A percentile compares a stretch with the other conserved stretches of the same genome.
Evolutionary conservation across 2,888 invertebrate species (phyloP).

Genomic region (Punctoribates punctum): DNA sequence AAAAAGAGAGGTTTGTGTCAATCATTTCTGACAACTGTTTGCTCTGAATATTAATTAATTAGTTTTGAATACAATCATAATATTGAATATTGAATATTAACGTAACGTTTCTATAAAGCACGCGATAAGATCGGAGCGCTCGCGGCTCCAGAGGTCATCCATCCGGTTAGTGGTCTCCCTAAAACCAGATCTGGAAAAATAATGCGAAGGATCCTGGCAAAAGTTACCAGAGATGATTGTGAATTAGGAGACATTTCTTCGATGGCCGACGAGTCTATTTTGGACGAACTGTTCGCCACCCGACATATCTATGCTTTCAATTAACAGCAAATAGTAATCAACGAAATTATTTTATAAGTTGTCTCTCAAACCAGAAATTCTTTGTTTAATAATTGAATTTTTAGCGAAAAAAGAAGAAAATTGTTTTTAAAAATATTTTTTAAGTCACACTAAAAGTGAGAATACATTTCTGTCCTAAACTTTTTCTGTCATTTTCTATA

Average conservation of each 20-base stretch:
- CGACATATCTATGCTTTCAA: slow-evolving; percentile 40
- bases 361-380: neutral
- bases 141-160: slow-evolving; percentile 89
- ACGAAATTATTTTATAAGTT: neutral
- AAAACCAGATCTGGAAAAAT: slow-evolving; percentile 98
- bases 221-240: slow-evolving; percentile 81
- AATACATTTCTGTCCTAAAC: neutral
- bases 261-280: slow-evolving; percentile 83
- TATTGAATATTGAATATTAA: too few relatives aligned
- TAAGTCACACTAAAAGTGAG: slow-evolving; percentile 29
- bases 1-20: slow-evolving; percentile 60
- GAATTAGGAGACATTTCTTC: slow-evolving; percentile 92
- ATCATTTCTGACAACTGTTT: neutral
- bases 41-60: neutral
- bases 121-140: slow-evolving; percentile 91
- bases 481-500: neutral
- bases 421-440: neutral
- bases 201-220: slow-evolving; percentile 89
- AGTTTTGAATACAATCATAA: neutral
- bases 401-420: too few relatives aligned
- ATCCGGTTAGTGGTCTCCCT: slow-evolving; percentile 73
- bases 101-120: slow-evolving; percentile 57
- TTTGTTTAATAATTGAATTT: neutral
- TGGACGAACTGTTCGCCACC: slow-evolving; percentile 66
- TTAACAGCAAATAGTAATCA: neutral